Conservation (phyloP, 2,113 vertebrate genomes). For the Xiphias gladius region DNA sequence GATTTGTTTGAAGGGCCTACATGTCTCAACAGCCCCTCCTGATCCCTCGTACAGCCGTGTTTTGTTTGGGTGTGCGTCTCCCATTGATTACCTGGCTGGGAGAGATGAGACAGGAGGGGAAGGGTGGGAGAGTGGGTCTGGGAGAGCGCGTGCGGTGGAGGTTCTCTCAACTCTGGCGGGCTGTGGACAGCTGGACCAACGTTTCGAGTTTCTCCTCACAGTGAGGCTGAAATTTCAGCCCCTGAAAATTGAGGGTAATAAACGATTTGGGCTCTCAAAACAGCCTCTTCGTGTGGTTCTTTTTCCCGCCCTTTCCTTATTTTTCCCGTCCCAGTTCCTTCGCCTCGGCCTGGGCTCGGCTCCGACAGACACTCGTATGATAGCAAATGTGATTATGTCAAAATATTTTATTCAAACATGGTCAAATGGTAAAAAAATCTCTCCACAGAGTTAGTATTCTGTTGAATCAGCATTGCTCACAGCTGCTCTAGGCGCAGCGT, state of each 20-base stretch:
- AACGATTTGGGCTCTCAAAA: constrained; percentile 81
- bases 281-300: constrained; percentile 64
- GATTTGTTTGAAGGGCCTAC: constrained; percentile 68
- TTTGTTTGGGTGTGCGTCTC: constrained; percentile 76
- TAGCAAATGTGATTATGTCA: constrained; percentile 73
- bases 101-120: constrained; percentile 41
- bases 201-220: constrained; percentile 83
- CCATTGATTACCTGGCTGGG: constrained; percentile 82
- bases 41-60: constrained; percentile 51
- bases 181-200: constrained; percentile 84
- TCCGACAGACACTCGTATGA: constrained; percentile 51
- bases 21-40: constrained; percentile 65
- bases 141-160: constrained; percentile 60
- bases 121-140: constrained; percentile 46
- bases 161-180: constrained; percentile 72
- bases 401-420: constrained; percentile 66
- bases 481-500: constrained; percentile 68
- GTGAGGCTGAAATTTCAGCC: constrained; percentile 86
- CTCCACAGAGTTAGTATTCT: constrained; percentile 27
- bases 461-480: constrained; percentile 71
- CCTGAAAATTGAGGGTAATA: constrained; percentile 82
- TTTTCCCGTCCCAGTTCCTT: constrained; percentile 60
- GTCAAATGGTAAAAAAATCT: constrained; percentile 34
- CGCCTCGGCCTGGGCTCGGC: constrained; percentile 26
- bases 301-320: constrained; percentile 76